Evolutionary conservation across 1,140 invertebrate species (phyloP).

Genomic region (Solenopsis fugax): DNA sequence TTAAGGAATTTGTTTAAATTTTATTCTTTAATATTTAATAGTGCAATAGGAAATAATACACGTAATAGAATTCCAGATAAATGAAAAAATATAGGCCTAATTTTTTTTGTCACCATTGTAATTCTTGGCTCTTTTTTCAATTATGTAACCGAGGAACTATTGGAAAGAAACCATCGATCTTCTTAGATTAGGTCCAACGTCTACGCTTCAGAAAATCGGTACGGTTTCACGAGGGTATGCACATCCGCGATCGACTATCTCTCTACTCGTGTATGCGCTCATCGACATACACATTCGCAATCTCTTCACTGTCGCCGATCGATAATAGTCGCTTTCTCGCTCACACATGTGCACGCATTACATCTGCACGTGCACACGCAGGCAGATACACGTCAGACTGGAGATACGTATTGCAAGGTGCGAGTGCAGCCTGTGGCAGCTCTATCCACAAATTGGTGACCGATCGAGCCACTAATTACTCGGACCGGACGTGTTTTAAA

Average conservation of each 20-base stretch:
- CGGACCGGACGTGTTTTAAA: constrained; percentile 77
- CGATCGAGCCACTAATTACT: constrained; percentile 80
- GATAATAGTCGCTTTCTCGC: constrained; percentile 39
- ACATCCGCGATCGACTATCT: neutral
- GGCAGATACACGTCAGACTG: neutral
- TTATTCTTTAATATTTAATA: no score
- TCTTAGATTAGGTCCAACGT: neutral
- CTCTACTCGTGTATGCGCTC: neutral
- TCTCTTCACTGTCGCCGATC: constrained; percentile 18
- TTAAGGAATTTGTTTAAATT: no score
- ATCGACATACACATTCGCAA: neutral
- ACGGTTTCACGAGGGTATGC: neutral
- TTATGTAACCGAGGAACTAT: no score
- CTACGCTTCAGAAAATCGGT: neutral
- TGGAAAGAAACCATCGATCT: neutral
- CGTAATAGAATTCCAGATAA: no score
- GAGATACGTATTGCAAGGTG: constrained; percentile 28
- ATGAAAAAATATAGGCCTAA: no score
- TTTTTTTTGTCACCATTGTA: no score
- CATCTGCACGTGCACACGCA: neutral
- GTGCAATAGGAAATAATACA: no score
- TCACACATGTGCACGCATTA: constrained; percentile 5
- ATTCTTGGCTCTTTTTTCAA: no score
- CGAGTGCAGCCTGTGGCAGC: constrained; percentile 63
- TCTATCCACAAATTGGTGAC: constrained; percentile 78